phyloP scores from a whole-genome alignment of 2,113 vertebrate genomes.

The Rhegmatorhina hoffmannsi region DNA sequence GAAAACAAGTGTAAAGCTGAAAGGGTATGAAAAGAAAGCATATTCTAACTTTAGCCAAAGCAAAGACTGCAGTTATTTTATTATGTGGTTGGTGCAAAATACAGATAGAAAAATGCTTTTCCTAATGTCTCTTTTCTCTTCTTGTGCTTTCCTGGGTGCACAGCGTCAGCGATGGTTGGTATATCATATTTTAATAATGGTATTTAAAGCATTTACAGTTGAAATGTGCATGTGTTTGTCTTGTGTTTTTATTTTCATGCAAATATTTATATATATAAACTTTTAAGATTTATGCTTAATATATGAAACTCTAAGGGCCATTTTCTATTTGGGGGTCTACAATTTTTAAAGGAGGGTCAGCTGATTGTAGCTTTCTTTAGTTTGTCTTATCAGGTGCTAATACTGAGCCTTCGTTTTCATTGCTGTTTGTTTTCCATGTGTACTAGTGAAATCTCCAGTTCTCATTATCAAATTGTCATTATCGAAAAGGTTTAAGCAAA shows the following conservation, averaged over 20 bases:
- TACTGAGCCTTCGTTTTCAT: neutral
- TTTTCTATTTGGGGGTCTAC: neutral
- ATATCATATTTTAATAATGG: constrained; percentile 73
- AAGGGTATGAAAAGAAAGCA: too few relatives aligned
- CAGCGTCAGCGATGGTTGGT: constrained; percentile 99
- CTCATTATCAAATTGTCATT: neutral
- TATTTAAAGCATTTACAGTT: constrained; percentile 46
- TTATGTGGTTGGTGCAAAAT: neutral
- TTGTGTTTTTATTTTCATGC: neutral
- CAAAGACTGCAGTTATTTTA: neutral
- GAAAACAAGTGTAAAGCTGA: neutral
- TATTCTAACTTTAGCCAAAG: neutral
- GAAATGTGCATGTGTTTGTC: neutral
- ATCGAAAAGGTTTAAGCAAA: neutral
- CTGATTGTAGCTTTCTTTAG: neutral
- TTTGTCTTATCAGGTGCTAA: neutral
- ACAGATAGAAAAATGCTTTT: neutral
- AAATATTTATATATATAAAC: neutral
- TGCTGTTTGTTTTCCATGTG: neutral
- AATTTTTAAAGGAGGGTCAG: neutral
- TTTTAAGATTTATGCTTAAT: neutral
- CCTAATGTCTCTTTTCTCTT: constrained; percentile 71
- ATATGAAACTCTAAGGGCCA: neutral
- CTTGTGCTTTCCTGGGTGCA: constrained; percentile 72
- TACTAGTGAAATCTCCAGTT: neutral